Percentiles rank a stretch among this genome's conserved stretches.
These are phyloP conservation scores for Amorpha juglandis DNA, from an alignment of 2,888 invertebrate genomes.

Conservation along the genomic window DNA sequence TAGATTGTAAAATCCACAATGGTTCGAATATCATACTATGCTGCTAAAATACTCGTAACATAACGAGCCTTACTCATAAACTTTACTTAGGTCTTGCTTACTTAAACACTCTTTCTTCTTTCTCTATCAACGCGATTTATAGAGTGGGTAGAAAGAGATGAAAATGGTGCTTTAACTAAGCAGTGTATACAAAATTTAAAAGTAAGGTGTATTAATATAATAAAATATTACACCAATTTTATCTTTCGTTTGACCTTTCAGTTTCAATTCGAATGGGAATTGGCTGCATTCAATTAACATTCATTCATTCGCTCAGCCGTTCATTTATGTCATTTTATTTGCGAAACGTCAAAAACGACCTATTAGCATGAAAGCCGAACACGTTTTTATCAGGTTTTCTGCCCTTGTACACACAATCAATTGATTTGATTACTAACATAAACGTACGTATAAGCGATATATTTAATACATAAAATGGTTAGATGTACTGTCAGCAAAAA, in stretches of 20 bases:
- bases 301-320: conserved; percentile 14
- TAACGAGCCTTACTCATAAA: no score
- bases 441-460: conserved; percentile 12
- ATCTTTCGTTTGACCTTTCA: conserved; percentile 15
- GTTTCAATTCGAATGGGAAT: conserved; percentile 1
- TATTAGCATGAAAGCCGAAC: conserved; percentile 16
- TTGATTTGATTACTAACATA: conserved; percentile 43
- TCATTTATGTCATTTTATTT: conserved; percentile 18
- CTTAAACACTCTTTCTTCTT: no score
- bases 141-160: no score
- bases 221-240: conserved; percentile 10
- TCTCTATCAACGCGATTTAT: no score
- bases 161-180: no score
- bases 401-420: conserved; percentile 41
- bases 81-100: no score
- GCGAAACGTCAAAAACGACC: conserved; percentile 21
- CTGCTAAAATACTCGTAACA: no score
- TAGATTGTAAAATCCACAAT: no score
- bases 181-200: neutral
- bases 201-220: neutral
- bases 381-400: conserved; percentile 23
- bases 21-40: no score
- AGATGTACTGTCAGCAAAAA: conserved; percentile 23
- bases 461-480: conserved; percentile 16
- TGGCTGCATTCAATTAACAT: conserved; percentile 15